Evolutionary conservation across 2,888 invertebrate species (phyloP).

Genomic region (Lomographa bimaculata): DNA sequence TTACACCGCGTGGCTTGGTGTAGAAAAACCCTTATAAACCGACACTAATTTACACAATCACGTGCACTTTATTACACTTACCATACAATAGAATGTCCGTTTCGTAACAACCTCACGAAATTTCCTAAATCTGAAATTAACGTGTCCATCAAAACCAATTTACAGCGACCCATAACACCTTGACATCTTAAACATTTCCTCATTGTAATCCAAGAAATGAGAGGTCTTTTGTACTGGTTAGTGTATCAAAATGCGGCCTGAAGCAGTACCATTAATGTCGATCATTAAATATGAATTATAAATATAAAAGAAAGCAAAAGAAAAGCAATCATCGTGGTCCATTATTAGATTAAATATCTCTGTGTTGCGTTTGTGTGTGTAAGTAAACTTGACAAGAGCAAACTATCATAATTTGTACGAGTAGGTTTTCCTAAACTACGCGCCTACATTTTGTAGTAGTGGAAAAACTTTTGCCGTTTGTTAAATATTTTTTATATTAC

Average conservation of each 20-base stretch:
- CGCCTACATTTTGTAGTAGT: no score
- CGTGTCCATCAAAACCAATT: conserved; percentile 64
- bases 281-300: conserved; percentile 83
- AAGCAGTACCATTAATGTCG: conserved; percentile 78
- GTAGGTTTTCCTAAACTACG: no score
- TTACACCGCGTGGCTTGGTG: no score
- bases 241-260: conserved; percentile 53
- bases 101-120: conserved; percentile 74
- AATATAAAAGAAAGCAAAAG: conserved; percentile 79
- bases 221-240: conserved; percentile 51
- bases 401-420: no score
- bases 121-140: conserved; percentile 80
- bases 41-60: conserved; percentile 65
- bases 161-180: conserved; percentile 25
- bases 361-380: conserved; percentile 52
- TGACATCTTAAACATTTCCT: conserved; percentile 26
- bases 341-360: conserved; percentile 77
- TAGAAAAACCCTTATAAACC: conserved; percentile 5
- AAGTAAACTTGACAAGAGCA: no score
- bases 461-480: no score
- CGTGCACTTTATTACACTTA: conserved; percentile 65
- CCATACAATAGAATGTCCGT: conserved; percentile 67
- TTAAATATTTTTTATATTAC: no score
- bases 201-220: conserved; percentile 37
- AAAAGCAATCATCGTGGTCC: conserved; percentile 73